Conservation (phyloP, 2,888 invertebrate species). For the Apoda limacodes region DNA sequence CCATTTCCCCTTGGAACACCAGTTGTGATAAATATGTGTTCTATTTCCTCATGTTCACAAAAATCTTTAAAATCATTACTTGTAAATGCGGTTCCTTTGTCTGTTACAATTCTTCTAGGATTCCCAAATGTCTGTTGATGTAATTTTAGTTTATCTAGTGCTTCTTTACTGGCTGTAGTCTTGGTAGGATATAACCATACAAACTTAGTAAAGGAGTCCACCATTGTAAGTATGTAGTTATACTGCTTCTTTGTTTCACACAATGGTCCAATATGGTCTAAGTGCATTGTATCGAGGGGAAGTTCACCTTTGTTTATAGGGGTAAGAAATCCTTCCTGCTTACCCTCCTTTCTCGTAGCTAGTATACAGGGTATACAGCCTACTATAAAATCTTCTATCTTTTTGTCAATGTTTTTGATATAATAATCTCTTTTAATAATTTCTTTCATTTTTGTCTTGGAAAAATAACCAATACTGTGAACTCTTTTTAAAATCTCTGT, state of each 20-base stretch:
- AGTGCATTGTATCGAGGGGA: slow-evolving; percentile 29
- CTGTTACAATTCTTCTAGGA: slow-evolving; percentile 29
- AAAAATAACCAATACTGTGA: slow-evolving; percentile 21
- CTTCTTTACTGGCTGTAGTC: slow-evolving; percentile 25
- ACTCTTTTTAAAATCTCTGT: slow-evolving; percentile 15
- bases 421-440: slow-evolving; percentile 15
- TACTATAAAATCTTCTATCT: slow-evolving; percentile 14
- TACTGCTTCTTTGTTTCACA: slow-evolving; percentile 26
- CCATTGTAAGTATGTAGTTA: slow-evolving; percentile 29
- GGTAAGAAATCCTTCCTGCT: slow-evolving; percentile 25
- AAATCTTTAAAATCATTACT: slow-evolving; percentile 29
- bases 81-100: slow-evolving; percentile 33
- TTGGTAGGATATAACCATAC: slow-evolving; percentile 33
- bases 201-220: slow-evolving; percentile 35
- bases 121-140: slow-evolving; percentile 32
- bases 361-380: slow-evolving; percentile 20
- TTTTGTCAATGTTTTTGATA: slow-evolving; percentile 14
- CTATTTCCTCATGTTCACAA: slow-evolving; percentile 29
- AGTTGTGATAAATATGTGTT: slow-evolving; percentile 24
- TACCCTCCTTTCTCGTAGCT: slow-evolving; percentile 23
- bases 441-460: slow-evolving; percentile 15
- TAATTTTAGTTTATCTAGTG: slow-evolving; percentile 22
- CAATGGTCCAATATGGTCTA: slow-evolving; percentile 33
- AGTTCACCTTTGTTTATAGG: slow-evolving; percentile 27
- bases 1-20: slow-evolving; percentile 33